Evolutionary conservation across 2,888 invertebrate genomes (phyloP), one percentile per base, ranked within the genome.

Genomic region (Ochropleura leucogaster): DNA sequence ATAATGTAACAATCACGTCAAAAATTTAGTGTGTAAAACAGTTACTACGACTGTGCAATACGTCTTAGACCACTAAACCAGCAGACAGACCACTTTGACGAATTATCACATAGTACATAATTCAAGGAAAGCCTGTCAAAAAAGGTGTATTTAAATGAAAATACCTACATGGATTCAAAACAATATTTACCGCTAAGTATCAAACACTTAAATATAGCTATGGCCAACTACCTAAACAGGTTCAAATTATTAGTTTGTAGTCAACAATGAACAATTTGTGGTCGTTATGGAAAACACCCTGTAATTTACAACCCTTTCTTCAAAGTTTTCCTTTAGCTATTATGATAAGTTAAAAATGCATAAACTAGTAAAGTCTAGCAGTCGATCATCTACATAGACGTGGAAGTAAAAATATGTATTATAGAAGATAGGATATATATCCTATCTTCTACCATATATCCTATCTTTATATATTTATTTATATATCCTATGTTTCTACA

Each of bases 261-360:
- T 67, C 66, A 55, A 42, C 68, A 67, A 71, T 65, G 30, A 75
- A 64, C 79, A 79, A 84, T 85, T 85, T 83, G 20, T 44, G 72
- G 79, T 85, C 72, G 78, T 88, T 82, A 80, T 62, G 70, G 72
- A 75, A 83, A 83, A 82, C 77, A 75, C 77, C 80, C 77, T 77
- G 68, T 82, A 83, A 85, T 85, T 88, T 85, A n/a, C 20, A 78
- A 80, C 60, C 80, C 75, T 73, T 82, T 74, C 68, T 70, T 65
- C 42, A 42, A 49, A 70, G 46, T 71, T 68, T 68, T 42, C 44
- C 65, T 55, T 59, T 3, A 57, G 40, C 55, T 70, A 64, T 72
- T 59, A 77, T 55, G 46, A 44, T 68, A 68, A 46, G 47, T 81
- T 69, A 80, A 57, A 44, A 72, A 67, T 62, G 64, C n/a, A 69